Percentiles rank a stretch among this genome's conserved stretches.
These are phyloP conservation scores for Thamnaconus septentrionalis DNA, from an alignment of 2,113 vertebrate genomes.

Conservation along the genomic window DNA sequence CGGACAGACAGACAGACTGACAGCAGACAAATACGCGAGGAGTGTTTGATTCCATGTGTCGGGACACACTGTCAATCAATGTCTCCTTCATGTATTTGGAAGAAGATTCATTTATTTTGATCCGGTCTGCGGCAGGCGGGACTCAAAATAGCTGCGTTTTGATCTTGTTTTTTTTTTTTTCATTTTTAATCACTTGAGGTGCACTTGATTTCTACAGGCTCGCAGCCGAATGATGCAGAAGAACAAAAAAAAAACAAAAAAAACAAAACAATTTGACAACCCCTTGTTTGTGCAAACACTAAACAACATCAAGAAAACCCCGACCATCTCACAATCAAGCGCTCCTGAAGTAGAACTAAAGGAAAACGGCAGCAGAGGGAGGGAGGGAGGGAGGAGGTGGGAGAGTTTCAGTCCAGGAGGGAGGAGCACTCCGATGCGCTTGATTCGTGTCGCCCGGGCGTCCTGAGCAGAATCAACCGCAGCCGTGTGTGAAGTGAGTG, in stretches of 20 bases:
- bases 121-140: conserved; percentile 64
- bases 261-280: conserved; percentile 35
- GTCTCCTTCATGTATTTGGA: conserved; percentile 66
- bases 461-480: conserved; percentile 52
- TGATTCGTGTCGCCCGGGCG: conserved; percentile 51
- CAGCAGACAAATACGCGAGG: conserved; percentile 67
- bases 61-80: conserved; percentile 61
- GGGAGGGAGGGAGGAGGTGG: conserved; percentile 53
- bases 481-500: conserved; percentile 60
- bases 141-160: conserved; percentile 63
- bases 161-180: conserved; percentile 12
- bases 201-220: conserved; percentile 65
- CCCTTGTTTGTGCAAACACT: conserved; percentile 40
- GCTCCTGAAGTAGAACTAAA: conserved; percentile 67
- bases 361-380: conserved; percentile 32
- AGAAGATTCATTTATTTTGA: conserved; percentile 67
- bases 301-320: too few relatives aligned
- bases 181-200: conserved; percentile 56
- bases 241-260: conserved; percentile 2
- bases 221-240: conserved; percentile 39
- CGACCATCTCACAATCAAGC: conserved; percentile 54
- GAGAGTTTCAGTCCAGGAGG: conserved; percentile 37
- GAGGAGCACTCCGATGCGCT: conserved; percentile 10
- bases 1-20: conserved; percentile 48
- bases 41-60: conserved; percentile 59